Evolutionary conservation across 1,140 invertebrate species (phyloP).

Genomic region (Armadillidium nasatum): DNA sequence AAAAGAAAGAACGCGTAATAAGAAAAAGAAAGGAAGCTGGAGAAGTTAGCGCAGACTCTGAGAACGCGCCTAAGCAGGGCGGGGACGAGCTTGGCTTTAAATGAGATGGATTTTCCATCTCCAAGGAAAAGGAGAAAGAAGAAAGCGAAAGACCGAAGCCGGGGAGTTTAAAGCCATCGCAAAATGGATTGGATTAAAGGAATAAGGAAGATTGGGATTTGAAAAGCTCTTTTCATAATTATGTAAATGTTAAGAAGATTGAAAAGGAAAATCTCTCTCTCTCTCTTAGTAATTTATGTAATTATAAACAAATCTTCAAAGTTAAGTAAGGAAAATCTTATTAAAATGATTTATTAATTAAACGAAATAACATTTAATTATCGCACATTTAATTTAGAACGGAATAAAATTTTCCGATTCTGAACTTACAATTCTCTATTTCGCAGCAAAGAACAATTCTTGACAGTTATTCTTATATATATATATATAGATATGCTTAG

Average conservation of each 20-base stretch:
- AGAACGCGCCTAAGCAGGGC: neutral
- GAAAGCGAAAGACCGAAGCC: neutral
- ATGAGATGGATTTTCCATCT: conserved; percentile 1
- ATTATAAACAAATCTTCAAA: neutral
- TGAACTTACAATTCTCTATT: too few species aligned
- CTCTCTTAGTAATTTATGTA: neutral
- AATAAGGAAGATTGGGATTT: neutral
- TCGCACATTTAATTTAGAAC: too few species aligned
- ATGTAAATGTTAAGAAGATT: conserved; percentile 3
- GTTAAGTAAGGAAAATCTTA: too few species aligned
- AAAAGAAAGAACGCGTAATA: neutral
- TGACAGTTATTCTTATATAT: too few species aligned
- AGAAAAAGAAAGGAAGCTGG: neutral
- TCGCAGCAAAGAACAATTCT: too few species aligned
- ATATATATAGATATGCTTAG: too few species aligned
- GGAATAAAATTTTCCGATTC: too few species aligned
- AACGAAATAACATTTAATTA: too few species aligned
- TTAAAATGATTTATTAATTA: too few species aligned
- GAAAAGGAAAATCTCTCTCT: neutral
- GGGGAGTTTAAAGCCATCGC: neutral
- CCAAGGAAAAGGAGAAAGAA: neutral
- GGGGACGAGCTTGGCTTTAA: neutral
- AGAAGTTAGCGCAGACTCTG: neutral
- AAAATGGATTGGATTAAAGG: conserved; percentile 8
- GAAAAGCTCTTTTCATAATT: conserved; percentile 4